Base-by-base conservation (phyloP, 2,797 vertebrate genomes). In the Coilia nasus region DNA sequence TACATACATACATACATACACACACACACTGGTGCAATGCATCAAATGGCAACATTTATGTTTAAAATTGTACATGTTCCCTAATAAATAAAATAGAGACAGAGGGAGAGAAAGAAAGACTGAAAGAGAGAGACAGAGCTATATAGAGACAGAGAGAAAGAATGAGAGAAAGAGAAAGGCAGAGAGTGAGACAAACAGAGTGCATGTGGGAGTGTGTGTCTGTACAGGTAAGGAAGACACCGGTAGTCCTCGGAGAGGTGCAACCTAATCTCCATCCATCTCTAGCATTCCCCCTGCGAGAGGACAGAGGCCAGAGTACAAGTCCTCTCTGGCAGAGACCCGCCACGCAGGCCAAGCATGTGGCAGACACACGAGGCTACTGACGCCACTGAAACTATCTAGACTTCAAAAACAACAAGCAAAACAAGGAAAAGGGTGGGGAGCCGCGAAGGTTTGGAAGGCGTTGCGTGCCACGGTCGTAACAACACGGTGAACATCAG, bases 281-380 rank as follows among this genome's bases (percentile, higher is more conserved):
- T 67, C 85, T 64, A 41, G 50, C 64, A 9, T 86, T 80, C 80
- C 83, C 80, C 82, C 64, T 64, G 25, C 83, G 54, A 81, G 78
- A 59, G 87, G 83, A 85, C 71, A 54, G 23, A 78, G 86, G 85
- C 81, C 88, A 88, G 87, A 86, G 67, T 4, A 86, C 87, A 89
- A 87, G 89, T 87, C 83, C 54, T 28, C 54, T 86, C 85, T 89
- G 85, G 85, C 86, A 23, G 57, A 14, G 14, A 12, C 67, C 15
- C 14, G 19, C 19, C 21, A n/a, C 50, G 5, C 62, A 46, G 4
- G 3, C 81, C 5, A 54, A 57, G 50, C 59, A 82, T 41, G 67
- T 41, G 67, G 31, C 28, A 75, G 67, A 75, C 67, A 41, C 28
- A 28, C 25, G 14, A 35, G 31, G 28, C 67, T 2, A 17, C 15